Evolutionary conservation across 1,140 invertebrate genomes (phyloP), one percentile per base, ranked within the genome.

Genomic region (Eurosta solidaginis): DNA sequence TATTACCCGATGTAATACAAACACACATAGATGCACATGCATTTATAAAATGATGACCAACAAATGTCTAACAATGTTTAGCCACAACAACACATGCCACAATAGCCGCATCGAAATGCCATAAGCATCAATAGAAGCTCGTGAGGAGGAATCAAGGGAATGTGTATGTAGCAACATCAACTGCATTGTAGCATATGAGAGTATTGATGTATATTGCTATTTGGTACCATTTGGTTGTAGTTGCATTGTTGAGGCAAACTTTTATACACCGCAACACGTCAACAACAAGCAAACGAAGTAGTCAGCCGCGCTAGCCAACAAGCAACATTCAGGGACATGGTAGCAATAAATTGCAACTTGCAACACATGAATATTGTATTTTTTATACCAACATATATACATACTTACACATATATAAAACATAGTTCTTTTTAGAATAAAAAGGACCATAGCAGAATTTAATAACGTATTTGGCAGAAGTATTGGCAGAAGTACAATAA

Each of bases 181-280:
- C 45, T 17, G 45, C 45, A n/a, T 12, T 12, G 45, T 12, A 47
- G 12, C 7, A 47, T 47, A 47, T 47, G 45, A 47, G n/a, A 47
- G 45, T n/a, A 14, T 47, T 47, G 45, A 47, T 14, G 45, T 47
- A 47, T 47, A 47, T 47, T 47, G 45, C 2, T 47, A 47, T 47
- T 47, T 54, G 25, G n/a, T n/a, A 29, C 5, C 25, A 7, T 10
- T 33, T 47, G 14, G 59, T 68, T 25, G 33, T 68, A 40, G 59
- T 68, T 68, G 59, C 54, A 22, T 68, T 68, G 59, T 68, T 40
- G 33, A 20, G 59, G 36, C 29, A 68, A 68, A 68, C 59, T 68
- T 68, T 68, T 68, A 68, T 68, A 33, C 59, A 68, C 59, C 59
- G n/a, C 59, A 68, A 68, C 33, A 68, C 59, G 59, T 68, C 59